These are phyloP conservation scores for Typhlomys cinereus DNA, from an alignment of 2,113 vertebrate genomes.

Conservation along the genomic window DNA sequence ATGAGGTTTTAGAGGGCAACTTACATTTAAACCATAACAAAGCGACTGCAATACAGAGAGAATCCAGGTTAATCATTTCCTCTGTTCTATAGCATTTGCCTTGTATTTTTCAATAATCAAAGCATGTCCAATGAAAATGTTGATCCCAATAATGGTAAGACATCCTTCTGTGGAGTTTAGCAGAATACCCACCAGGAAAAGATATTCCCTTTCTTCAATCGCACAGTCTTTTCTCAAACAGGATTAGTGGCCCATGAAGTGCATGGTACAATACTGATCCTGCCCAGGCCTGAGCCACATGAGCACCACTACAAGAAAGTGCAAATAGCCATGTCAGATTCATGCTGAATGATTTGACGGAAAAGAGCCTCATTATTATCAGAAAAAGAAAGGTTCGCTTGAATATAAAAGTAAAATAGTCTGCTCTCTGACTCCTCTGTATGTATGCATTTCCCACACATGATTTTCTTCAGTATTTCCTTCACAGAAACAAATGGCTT, in stretches of 20 bases:
- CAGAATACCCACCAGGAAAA: not conserved
- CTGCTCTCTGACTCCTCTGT: not conserved
- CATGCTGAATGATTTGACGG: not conserved
- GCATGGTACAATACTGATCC: accelerated
- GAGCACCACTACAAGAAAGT: too few species aligned
- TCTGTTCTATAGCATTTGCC: not conserved
- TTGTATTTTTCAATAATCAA: not conserved
- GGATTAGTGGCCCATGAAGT: not conserved
- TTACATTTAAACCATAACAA: too few species aligned
- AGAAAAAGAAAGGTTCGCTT: not conserved
- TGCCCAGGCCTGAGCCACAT: not conserved
- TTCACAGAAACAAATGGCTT: not conserved
- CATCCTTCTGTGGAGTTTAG: not conserved
- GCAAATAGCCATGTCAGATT: not conserved
- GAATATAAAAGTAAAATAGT: not conserved
- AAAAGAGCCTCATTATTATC: not conserved
- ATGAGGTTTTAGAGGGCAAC: too few species aligned
- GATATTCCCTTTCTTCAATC: not conserved
- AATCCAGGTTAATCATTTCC: not conserved
- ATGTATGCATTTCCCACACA: not conserved
- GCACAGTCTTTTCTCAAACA: not conserved
- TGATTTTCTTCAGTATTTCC: not conserved
- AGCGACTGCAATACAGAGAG: not conserved
- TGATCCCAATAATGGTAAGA: not conserved
- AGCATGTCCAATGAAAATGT: not conserved